phyloP scores from a whole-genome alignment of 2,888 invertebrate genomes.

The Phanerotoma sp. region DNA sequence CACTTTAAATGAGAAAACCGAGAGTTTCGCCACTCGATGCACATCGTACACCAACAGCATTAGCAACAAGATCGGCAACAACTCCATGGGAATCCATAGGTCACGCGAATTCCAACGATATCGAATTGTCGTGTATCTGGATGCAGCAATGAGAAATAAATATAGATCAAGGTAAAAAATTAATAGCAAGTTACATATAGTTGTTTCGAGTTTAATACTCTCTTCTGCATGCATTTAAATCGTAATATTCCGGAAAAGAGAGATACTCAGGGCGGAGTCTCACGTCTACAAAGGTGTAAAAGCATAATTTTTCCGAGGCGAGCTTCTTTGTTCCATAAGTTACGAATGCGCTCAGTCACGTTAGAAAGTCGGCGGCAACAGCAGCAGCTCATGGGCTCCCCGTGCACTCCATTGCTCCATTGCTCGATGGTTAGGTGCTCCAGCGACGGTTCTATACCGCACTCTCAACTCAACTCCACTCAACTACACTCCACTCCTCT shows the following conservation, averaged over 20 bases:
- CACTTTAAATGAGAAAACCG: conserved; percentile 11
- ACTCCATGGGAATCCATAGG: conserved; percentile 36
- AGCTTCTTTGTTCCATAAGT: conserved; percentile 49
- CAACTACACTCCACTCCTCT: conserved; percentile 4
- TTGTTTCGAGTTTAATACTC: not conserved
- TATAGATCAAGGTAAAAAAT: not conserved
- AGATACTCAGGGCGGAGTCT: conserved; percentile 30
- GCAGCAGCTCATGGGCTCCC: conserved; percentile 20
- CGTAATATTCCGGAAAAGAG: conserved; percentile 6
- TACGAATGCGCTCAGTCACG: conserved; percentile 53
- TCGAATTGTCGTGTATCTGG: conserved; percentile 24
- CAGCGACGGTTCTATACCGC: conserved; percentile 2
- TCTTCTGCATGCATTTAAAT: conserved; percentile 1
- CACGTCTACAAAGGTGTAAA: conserved; percentile 18
- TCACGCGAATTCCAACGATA: conserved; percentile 34
- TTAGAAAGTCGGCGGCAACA: conserved; percentile 51
- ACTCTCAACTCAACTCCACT: conserved; percentile 1
- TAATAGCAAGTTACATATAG: not conserved
- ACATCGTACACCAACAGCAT: no score
- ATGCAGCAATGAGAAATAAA: not conserved
- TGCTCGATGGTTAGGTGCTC: conserved; percentile 27
- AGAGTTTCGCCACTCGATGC: conserved; percentile 8
- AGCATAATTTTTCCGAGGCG: conserved; percentile 38
- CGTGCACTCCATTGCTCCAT: conserved; percentile 18
- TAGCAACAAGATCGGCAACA: not conserved